These are phyloP conservation scores for Aphaenogaster floridana DNA, from an alignment of 1,140 invertebrate genomes.

Conservation along the genomic window DNA sequence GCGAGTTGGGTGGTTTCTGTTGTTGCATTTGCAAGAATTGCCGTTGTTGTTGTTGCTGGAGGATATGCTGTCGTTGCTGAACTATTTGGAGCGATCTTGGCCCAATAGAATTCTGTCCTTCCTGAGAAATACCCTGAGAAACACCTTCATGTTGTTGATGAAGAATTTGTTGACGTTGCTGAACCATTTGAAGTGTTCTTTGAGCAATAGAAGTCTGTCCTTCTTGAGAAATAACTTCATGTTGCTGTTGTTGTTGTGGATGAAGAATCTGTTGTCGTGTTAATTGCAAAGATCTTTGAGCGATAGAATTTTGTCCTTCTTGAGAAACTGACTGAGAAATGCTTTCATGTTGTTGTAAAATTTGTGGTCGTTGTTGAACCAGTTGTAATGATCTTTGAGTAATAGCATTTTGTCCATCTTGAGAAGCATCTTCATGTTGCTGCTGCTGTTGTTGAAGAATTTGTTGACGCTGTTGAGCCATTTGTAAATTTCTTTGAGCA, in stretches of 20 bases:
- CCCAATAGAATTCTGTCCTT: constrained; percentile 80
- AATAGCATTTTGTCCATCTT: constrained; percentile 77
- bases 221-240: constrained; percentile 71
- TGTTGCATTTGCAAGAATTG: constrained; percentile 82
- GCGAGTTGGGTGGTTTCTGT: constrained; percentile 86
- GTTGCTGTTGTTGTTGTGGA: constrained; percentile 72
- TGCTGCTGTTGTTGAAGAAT: constrained; percentile 69
- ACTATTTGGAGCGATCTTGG: constrained; percentile 82
- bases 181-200: constrained; percentile 82
- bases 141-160: constrained; percentile 86
- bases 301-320: constrained; percentile 79
- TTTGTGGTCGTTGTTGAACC: constrained; percentile 77
- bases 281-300: constrained; percentile 81
- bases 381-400: constrained; percentile 83
- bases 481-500: constrained; percentile 78
- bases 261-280: constrained; percentile 75
- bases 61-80: constrained; percentile 85
- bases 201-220: constrained; percentile 80
- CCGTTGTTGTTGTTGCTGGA: constrained; percentile 79
- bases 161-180: constrained; percentile 74
- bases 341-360: constrained; percentile 75
- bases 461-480: constrained; percentile 79
- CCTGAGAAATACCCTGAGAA: constrained; percentile 67
- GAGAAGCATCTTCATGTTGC: constrained; percentile 78
- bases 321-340: constrained; percentile 71